These are phyloP conservation scores for Passer domesticus DNA, from an alignment of 2,113 vertebrate genomes.

Conservation along the genomic window DNA sequence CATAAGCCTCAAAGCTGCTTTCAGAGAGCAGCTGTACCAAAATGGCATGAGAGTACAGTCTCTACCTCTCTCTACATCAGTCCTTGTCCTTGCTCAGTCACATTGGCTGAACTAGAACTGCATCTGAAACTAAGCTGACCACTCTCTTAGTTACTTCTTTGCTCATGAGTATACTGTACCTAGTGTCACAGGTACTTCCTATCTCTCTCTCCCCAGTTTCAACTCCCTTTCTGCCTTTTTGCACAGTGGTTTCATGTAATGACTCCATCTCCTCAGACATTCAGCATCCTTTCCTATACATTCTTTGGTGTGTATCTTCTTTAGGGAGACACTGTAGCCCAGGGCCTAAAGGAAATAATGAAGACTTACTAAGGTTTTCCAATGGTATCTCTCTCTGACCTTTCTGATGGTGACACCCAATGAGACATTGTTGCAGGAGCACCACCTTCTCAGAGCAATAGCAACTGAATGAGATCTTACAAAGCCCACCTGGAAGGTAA, in stretches of 20 bases:
- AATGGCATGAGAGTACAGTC: not conserved
- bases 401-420: not conserved
- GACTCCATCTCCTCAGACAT: not conserved
- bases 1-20: not conserved
- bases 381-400: not conserved
- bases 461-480: not conserved
- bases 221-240: not conserved
- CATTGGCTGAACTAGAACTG: not conserved
- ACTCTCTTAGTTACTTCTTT: not conserved
- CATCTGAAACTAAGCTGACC: not conserved
- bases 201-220: not conserved
- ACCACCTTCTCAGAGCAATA: not conserved
- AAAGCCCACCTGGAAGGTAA: not conserved
- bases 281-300: not conserved
- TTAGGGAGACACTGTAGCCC: not conserved
- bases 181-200: not conserved
- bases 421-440: not conserved
- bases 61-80: not conserved
- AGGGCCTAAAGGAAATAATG: not conserved
- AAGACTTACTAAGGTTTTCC: not conserved
- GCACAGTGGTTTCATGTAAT: not conserved
- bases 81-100: accelerated
- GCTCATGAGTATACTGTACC: accelerated
- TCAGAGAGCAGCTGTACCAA: not conserved
- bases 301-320: not conserved